A percentile compares a stretch with the other conserved stretches of the same genome.
phyloP scores from a whole-genome alignment of 2,113 vertebrate species.

The Orycteropus afer region DNA sequence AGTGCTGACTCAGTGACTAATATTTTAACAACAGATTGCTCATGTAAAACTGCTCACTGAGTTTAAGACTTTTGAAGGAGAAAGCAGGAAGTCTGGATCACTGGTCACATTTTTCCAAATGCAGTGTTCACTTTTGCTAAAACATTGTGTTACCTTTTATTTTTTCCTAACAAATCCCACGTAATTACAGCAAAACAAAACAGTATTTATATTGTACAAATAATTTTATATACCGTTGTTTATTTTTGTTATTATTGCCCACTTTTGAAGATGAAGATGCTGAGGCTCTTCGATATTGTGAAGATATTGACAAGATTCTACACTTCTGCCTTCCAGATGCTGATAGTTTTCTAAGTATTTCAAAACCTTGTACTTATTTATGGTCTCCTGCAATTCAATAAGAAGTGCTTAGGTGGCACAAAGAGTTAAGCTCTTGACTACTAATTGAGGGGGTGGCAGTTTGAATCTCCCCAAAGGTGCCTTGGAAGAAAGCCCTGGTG shows the following conservation, averaged over 20 bases:
- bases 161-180: background rate
- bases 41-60: background rate
- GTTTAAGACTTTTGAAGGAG: background rate
- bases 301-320: background rate
- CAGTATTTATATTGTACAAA: background rate
- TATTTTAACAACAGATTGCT: background rate
- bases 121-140: background rate
- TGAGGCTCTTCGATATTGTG: background rate
- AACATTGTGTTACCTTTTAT: background rate
- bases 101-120: background rate
- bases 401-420: background rate
- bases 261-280: background rate
- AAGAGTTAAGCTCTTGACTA: background rate
- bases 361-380: constrained; percentile 39
- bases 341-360: background rate
- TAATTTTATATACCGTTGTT: background rate
- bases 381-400: background rate
- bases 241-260: background rate
- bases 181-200: background rate
- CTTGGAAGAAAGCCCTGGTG: background rate
- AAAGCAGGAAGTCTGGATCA: background rate
- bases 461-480: background rate
- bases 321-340: background rate
- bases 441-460: background rate
- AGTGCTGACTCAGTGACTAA: background rate